Conservation (phyloP, 2,797 vertebrate species). For the Hemibagrus guttatus region DNA sequence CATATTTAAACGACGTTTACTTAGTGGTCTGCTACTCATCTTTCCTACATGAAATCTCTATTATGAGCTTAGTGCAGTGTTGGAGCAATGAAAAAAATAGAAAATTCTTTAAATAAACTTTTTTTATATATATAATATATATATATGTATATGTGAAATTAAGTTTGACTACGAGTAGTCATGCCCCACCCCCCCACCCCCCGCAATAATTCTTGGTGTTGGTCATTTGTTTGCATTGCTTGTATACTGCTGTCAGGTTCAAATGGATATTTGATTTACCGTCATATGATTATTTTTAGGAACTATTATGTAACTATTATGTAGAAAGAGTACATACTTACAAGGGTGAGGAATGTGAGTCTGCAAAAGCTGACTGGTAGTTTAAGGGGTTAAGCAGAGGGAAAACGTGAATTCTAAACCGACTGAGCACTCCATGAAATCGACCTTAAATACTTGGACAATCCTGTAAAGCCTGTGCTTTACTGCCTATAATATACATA, state of each 20-base stretch:
- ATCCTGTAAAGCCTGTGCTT: not conserved
- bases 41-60: not conserved
- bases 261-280: not conserved
- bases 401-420: not conserved
- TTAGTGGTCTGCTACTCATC: not conserved
- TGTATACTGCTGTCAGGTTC: not conserved
- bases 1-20: not conserved
- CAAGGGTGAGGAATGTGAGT: not conserved
- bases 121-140: too few relatives aligned
- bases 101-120: not conserved
- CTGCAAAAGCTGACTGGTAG: not conserved
- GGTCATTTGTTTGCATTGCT: not conserved
- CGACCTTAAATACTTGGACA: too few relatives aligned
- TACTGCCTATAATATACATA: not conserved
- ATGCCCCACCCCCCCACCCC: too few relatives aligned
- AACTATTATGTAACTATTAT: not conserved
- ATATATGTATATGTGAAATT: not conserved
- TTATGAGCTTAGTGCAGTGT: not conserved
- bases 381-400: not conserved
- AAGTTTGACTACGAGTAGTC: not conserved
- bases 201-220: not conserved
- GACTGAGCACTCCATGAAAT: not conserved
- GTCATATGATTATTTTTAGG: not conserved
- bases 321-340: too few relatives aligned
- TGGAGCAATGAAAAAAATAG: too few relatives aligned